Evolutionary conservation across 1,140 invertebrate genomes (phyloP).

Genomic region (Mizuhopecten yessoensis): DNA sequence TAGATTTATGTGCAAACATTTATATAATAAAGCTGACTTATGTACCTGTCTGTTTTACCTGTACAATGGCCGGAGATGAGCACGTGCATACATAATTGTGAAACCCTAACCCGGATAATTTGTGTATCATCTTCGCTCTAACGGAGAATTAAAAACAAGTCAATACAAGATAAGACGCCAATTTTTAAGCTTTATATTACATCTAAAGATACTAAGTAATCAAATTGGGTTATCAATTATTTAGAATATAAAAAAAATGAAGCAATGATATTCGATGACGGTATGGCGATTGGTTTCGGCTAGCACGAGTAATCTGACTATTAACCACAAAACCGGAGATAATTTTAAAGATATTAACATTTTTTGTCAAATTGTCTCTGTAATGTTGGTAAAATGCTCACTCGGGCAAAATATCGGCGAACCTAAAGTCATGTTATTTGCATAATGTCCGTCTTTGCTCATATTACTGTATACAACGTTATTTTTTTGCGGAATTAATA

Average conservation of each 20-base stretch:
- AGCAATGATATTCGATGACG: neutral
- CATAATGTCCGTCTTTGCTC: too few species aligned
- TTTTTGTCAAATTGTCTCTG: too few species aligned
- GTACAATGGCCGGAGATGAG: neutral
- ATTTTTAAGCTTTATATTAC: neutral
- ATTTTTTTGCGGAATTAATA: too few species aligned
- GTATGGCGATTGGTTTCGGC: neutral
- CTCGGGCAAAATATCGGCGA: too few species aligned
- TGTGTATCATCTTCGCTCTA: neutral
- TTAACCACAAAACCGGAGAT: too few species aligned
- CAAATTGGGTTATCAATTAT: neutral
- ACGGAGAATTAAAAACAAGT: too few species aligned
- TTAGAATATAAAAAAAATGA: neutral
- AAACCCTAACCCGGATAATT: neutral
- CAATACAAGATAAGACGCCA: neutral
- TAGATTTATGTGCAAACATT: slow-evolving; percentile 14
- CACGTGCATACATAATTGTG: neutral
- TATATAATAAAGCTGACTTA: neutral
- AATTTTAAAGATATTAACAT: too few species aligned
- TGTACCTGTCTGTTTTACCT: neutral
- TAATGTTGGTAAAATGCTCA: too few species aligned
- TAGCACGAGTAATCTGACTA: too few species aligned
- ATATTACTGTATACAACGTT: too few species aligned
- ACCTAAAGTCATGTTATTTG: too few species aligned
- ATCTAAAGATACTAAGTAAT: neutral